Conservation (phyloP, 2,888 invertebrate species). For the Parascotia fuliginaria region DNA sequence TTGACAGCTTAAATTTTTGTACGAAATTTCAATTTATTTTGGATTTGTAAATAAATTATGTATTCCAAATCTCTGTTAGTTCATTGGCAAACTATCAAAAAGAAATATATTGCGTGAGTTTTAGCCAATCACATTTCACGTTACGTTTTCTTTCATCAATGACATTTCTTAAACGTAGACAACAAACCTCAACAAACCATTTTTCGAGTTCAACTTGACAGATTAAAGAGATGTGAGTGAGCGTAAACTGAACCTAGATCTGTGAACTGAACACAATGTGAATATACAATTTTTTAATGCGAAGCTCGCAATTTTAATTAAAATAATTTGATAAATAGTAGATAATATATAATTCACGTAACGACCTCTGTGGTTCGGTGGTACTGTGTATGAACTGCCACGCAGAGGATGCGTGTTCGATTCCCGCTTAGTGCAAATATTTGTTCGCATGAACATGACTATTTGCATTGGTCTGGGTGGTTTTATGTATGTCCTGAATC, state of each 20-base stretch:
- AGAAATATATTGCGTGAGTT: not conserved
- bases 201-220: not conserved
- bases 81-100: constrained; percentile 32
- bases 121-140: constrained; percentile 21
- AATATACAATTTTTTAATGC: too few relatives aligned
- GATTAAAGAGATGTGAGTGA: not conserved
- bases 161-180: constrained; percentile 4
- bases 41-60: constrained; percentile 35
- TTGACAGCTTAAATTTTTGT: constrained; percentile 71
- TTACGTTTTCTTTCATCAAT: not conserved
- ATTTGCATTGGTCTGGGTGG: too few relatives aligned
- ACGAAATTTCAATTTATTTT: constrained; percentile 36
- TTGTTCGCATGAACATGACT: too few relatives aligned
- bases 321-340: too few relatives aligned
- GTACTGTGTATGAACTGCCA: too few relatives aligned
- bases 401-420: too few relatives aligned
- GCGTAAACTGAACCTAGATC: not conserved
- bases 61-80: constrained; percentile 10
- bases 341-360: too few relatives aligned
- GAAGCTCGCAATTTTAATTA: too few relatives aligned
- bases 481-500: too few relatives aligned
- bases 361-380: too few relatives aligned
- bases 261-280: too few relatives aligned
- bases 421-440: too few relatives aligned
- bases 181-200: constrained; percentile 1